Conservation (phyloP, 2,888 invertebrate genomes). For the Napeogenes inachia region DNA sequence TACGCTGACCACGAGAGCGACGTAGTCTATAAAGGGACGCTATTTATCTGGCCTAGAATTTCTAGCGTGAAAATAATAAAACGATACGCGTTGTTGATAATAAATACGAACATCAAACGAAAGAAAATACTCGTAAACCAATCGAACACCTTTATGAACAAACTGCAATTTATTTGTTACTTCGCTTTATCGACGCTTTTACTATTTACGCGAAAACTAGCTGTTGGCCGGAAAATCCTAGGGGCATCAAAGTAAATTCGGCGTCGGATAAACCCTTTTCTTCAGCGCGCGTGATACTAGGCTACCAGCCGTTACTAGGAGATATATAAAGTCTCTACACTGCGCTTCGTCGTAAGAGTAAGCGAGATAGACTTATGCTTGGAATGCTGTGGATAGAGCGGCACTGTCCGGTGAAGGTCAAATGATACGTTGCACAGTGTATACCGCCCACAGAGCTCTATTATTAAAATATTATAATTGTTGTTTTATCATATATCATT, state of each 20-base stretch:
- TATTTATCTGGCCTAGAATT: conserved; percentile 63
- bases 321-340: conserved; percentile 46
- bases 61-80: conserved; percentile 42
- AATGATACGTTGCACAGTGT: conserved; percentile 63
- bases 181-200: conserved; percentile 17
- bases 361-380: conserved; percentile 54
- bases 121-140: conserved; percentile 7
- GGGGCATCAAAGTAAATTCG: conserved; percentile 62
- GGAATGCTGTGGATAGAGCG: conserved; percentile 64
- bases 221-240: conserved; percentile 68
- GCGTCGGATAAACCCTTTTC: conserved; percentile 78
- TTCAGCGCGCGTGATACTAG: conserved; percentile 78
- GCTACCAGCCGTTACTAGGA: conserved; percentile 59
- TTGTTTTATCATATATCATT: neutral
- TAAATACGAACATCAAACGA: conserved; percentile 28
- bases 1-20: conserved; percentile 50
- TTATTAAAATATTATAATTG: neutral
- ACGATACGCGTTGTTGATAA: conserved; percentile 18
- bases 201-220: conserved; percentile 52
- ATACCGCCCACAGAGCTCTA: conserved; percentile 37
- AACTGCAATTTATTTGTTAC: conserved; percentile 11
- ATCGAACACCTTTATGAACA: no score
- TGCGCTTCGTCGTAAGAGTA: conserved; percentile 43
- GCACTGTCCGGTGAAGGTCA: conserved; percentile 68
- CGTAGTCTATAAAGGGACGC: conserved; percentile 50